Evolutionary conservation across 2,797 vertebrate genomes (phyloP), one percentile per base, ranked within the genome.

Genomic region (Morelia viridis): DNA sequence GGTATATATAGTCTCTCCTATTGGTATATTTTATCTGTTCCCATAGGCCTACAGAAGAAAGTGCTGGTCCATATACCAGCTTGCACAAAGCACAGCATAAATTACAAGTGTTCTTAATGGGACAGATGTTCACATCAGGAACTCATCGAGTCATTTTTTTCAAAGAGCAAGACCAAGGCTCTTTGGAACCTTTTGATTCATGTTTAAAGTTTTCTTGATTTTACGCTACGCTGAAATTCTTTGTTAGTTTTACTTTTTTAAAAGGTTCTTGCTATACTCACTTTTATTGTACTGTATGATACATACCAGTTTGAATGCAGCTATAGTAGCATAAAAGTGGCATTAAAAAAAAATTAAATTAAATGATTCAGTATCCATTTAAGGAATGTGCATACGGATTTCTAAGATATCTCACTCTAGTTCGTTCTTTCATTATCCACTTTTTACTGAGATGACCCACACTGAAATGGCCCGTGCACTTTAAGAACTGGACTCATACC

Each of bases 401-500:
- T 84, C 46, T 62, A 89, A 58, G 28, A 5, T 62, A 26, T 87
- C 53, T 13, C 0, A n/a, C 86, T 11, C 64, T 85, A 85, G 22
- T 50, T 68, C n/a, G 31, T 71, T 58, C 5, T 46, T 58, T 35
- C 62, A 68, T n/a, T 41, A 86, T 85, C 62, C 35, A 50, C 80
- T 85, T 64, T 90, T 41, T 58, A 85, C 46, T 60, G 61, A 90
- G 50, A 31, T 65, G 13, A 28, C 3, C 2, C 64, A 93, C 71
- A 85, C 11, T 84, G 85, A 90, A 91, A 35, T 93, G 83, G 86
- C 53, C 65, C 62, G 58, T 24, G 89, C 35, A 71, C 91, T 68
- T 64, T 41, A 92, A 85, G 41, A 90, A 93, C 28, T 84, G 90
- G 68, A 24, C 26, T 64, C 3, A 90, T 57, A 80, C n/a, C 58